Evolutionary conservation across 1,140 invertebrate genomes (phyloP).

Genomic region (Sitophilus oryzae): DNA sequence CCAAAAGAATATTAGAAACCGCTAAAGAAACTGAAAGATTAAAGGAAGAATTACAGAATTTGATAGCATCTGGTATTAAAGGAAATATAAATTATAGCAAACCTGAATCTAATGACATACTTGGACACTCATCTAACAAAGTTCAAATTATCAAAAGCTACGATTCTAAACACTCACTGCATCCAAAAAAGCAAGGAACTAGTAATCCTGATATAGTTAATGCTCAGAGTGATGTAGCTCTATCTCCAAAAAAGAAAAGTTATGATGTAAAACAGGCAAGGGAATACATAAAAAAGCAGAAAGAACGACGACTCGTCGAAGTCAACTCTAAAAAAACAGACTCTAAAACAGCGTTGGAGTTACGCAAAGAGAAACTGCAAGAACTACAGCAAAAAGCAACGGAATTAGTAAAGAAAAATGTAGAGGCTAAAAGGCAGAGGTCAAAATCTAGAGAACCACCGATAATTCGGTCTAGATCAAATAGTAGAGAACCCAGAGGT

Average conservation of each 20-base stretch:
- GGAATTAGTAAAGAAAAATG: conserved; percentile 36
- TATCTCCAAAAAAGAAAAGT: conserved; percentile 28
- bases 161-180: conserved; percentile 21
- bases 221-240: not conserved
- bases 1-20: conserved; percentile 22
- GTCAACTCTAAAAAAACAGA: conserved; percentile 26
- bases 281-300: conserved; percentile 40
- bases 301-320: conserved; percentile 31
- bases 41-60: conserved; percentile 23
- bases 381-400: conserved; percentile 38
- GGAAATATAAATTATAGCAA: not conserved
- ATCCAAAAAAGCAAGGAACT: conserved; percentile 7
- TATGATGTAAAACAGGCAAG: conserved; percentile 35
- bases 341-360: conserved; percentile 20
- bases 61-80: conserved; percentile 19
- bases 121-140: conserved; percentile 10
- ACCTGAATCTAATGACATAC: not conserved
- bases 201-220: conserved; percentile 7
- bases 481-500: not conserved
- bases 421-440: conserved; percentile 30
- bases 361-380: conserved; percentile 37
- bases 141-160: conserved; percentile 26
- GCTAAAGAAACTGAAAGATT: conserved; percentile 22
- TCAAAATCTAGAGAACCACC: conserved; percentile 26
- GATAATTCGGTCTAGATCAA: conserved; percentile 3